Base-by-base conservation (phyloP, 2,888 invertebrate species). In the Zygothrica quintamaculata region DNA sequence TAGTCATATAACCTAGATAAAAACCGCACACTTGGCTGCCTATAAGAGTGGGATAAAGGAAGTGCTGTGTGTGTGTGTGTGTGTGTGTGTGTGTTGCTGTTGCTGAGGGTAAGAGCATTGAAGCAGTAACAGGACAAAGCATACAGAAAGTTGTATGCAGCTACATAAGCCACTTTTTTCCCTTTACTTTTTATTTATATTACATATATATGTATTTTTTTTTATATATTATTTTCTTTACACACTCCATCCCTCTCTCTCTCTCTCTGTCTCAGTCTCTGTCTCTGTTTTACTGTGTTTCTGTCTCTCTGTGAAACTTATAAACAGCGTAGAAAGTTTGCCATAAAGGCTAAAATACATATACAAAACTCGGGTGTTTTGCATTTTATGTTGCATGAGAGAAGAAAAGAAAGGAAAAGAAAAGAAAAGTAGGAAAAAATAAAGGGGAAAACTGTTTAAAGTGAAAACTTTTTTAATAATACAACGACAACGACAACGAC, bases 401-500 rank as follows among this genome's bases (percentile, higher is more conserved):
- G n/a, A n/a, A n/a, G n/a, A n/a, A n/a, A n/a, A n/a, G n/a, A n/a
- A n/a, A n/a, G n/a, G n/a, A n/a, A n/a, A n/a, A 78, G 65, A 29
- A 40, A 47, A 50, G 48, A 42, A 31, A 12, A 33, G 7, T n/a
- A n/a, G n/a, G n/a, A 78, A 67, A 29, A 40, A 47, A 50, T 48
- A 42, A 31, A 12, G 36, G 7, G 50, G 7, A 68, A 66, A 73
- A 69, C 80, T 84, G 80, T 84, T 80, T 77, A 80, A 80, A 80
- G 65, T 65, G 56, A 70, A 80, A 80, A 80, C 75, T 80, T 80
- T 84, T 80, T 80, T 84, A 80, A 80, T 80, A 80, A 80, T 77
- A 80, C 77, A 74, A 74, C 74, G 77, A 79, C 71, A 76, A 61
- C 65, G 55, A 40, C 18, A 34, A 29, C 31, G 47, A 16, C 31